These are phyloP conservation scores for Lordiphosa andalusiaca DNA, from an alignment of 2,888 invertebrate genomes.

Conservation along the genomic window DNA sequence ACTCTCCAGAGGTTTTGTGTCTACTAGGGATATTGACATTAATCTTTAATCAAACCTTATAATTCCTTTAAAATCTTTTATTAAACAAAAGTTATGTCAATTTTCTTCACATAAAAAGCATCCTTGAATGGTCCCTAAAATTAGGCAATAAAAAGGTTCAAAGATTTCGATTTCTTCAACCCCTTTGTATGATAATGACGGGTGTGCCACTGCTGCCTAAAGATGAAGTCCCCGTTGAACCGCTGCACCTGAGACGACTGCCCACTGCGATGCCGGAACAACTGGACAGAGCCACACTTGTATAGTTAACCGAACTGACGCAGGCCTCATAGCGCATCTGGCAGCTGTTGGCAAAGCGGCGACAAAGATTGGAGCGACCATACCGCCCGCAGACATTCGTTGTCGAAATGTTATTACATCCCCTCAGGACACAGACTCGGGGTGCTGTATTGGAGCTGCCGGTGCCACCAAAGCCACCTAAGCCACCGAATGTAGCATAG, in stretches of 20 bases:
- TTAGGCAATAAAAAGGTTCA: background rate
- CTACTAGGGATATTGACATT: too few species aligned
- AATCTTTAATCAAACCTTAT: too few species aligned
- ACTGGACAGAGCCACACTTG: constrained; percentile 14
- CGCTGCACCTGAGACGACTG: constrained; percentile 34
- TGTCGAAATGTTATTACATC: constrained; percentile 27
- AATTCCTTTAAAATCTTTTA: too few species aligned
- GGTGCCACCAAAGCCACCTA: background rate
- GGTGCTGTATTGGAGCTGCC: constrained; percentile 16
- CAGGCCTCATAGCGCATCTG: constrained; percentile 36
- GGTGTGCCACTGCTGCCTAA: constrained; percentile 22
- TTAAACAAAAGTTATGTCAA: too few species aligned
- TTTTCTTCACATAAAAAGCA: too few species aligned
- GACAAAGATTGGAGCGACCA: constrained; percentile 53
- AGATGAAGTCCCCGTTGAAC: constrained; percentile 9
- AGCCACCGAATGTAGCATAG: background rate
- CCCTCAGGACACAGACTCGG: constrained; percentile 33
- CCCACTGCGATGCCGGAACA: constrained; percentile 39
- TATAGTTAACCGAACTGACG: constrained; percentile 23
- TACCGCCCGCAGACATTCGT: constrained; percentile 38
- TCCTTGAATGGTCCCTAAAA: too few species aligned
- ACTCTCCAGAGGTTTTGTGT: too few species aligned
- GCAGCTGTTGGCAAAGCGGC: constrained; percentile 49
- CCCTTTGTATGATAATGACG: constrained; percentile 42
- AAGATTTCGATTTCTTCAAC: constrained; percentile 23